Conservation (phyloP, 2,113 vertebrate species). For the Anoplopoma fimbria region DNA sequence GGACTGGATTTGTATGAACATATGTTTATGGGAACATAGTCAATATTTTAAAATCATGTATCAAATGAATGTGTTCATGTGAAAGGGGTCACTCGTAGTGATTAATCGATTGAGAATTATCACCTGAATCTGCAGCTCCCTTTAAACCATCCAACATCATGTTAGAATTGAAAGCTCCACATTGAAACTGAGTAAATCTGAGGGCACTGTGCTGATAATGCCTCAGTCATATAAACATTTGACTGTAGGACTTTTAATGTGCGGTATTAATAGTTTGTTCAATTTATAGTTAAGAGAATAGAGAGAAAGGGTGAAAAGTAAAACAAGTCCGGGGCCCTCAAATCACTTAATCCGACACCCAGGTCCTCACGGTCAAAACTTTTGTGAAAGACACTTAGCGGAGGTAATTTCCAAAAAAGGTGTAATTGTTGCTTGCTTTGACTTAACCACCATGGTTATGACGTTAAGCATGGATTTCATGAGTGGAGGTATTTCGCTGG, state of each 20-base stretch:
- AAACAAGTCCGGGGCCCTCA: not conserved
- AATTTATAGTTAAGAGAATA: not conserved
- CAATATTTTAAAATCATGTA: not conserved
- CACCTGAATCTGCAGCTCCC: too few species aligned
- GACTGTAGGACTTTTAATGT: not conserved
- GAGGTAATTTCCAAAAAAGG: too few species aligned
- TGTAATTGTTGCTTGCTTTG: too few species aligned
- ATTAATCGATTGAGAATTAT: too few species aligned
- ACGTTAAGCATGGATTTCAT: too few species aligned
- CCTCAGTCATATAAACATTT: not conserved
- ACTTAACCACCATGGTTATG: too few species aligned
- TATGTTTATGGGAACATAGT: not conserved
- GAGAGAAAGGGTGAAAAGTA: not conserved
- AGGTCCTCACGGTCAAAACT: too few species aligned
- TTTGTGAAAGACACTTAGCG: too few species aligned
- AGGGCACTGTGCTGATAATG: not conserved
- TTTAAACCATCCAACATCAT: too few species aligned
- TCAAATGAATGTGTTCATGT: not conserved
- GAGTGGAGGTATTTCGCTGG: not conserved
- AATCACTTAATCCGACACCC: not conserved
- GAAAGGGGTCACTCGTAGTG: not conserved
- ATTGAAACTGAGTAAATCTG: not conserved
- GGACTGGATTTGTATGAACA: not conserved
- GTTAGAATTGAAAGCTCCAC: not conserved
- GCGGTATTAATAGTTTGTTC: not conserved